Base-by-base conservation (phyloP, 2,113 vertebrate genomes). In the Passer domesticus region DNA sequence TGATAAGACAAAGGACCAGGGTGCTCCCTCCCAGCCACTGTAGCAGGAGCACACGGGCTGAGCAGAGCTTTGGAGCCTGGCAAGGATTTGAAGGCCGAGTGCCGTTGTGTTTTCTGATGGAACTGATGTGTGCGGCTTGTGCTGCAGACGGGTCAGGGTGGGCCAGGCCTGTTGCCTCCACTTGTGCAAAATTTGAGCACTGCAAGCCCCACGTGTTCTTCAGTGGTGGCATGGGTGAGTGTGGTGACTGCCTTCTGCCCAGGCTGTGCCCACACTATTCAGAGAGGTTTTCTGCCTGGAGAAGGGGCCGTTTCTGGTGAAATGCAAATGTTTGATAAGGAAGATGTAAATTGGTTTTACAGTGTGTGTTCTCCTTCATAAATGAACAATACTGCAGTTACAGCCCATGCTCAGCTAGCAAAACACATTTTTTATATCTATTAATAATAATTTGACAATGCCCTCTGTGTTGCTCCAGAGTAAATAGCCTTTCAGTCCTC, bases 201-300 rank as follows among this genome's bases (percentile, higher is more conserved):
- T 28, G 39, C 44, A 47, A 30, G 24, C 11, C 14, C 20, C 2
- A 0, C 4, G 1, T 15, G 35, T 14, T 63, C 19, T 6, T 33
- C 13, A 11, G 13, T 7, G 9, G 3, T 7, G 4, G 9, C 11
- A 11, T 16, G 5, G 11, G 6, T 23, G 46, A 35, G 28, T 0
- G 0, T 0, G 20, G 39, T 9, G 15, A 9, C 50, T n/a, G 83
- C 55, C 39, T 59, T 18, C 72, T 67, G 62, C 68, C 37, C 1
- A 1, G 24, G 4, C 11, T 39, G 43, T 8, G 2, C 22, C 67
- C 68, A 64, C 10, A 41, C 30, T 22, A 6, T 18, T 44, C 46
- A 10, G 52, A 44, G 18, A 59, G 28, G 7, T 16, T 31, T 75
- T 70, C 47, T 83, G 37, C 52, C 52, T 25, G 63, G 62, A 30